Conservation (phyloP, 2,797 vertebrate genomes). For the Sebastes diaconus region DNA sequence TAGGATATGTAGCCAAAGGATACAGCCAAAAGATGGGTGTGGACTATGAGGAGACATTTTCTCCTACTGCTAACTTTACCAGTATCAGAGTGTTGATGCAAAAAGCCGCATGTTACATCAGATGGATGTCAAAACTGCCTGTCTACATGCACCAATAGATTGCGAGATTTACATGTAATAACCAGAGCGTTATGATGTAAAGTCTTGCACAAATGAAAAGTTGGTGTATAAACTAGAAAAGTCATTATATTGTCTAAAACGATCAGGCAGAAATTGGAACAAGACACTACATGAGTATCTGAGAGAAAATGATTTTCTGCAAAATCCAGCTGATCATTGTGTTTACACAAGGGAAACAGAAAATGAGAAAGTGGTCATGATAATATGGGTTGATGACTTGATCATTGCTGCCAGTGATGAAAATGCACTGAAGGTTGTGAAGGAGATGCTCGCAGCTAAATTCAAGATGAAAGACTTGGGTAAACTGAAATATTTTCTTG, state of each 20-base stretch:
- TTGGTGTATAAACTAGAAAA: not conserved
- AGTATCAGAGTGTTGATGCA: not conserved
- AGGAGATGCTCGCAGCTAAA: not conserved
- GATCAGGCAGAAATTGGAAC: not conserved
- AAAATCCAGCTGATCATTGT: not conserved
- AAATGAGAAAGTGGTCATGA: not conserved
- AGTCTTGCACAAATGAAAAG: not conserved
- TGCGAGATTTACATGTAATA: not conserved
- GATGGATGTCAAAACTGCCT: too few relatives aligned
- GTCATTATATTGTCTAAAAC: not conserved
- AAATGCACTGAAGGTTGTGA: not conserved
- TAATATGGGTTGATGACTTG: not conserved
- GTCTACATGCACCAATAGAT: too few relatives aligned
- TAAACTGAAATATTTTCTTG: not conserved
- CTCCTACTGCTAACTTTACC: not conserved
- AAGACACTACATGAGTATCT: not conserved
- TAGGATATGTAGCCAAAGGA: not conserved
- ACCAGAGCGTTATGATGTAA: not conserved
- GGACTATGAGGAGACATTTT: not conserved
- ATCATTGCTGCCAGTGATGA: not conserved
- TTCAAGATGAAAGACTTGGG: not conserved
- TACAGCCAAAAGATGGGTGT: not conserved
- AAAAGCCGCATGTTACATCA: not conserved
- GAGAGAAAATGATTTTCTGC: not conserved
- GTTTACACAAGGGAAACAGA: not conserved